Evolutionary conservation across 2,888 invertebrate genomes (phyloP).

Genomic region (Petrolisthes cinctipes): DNA sequence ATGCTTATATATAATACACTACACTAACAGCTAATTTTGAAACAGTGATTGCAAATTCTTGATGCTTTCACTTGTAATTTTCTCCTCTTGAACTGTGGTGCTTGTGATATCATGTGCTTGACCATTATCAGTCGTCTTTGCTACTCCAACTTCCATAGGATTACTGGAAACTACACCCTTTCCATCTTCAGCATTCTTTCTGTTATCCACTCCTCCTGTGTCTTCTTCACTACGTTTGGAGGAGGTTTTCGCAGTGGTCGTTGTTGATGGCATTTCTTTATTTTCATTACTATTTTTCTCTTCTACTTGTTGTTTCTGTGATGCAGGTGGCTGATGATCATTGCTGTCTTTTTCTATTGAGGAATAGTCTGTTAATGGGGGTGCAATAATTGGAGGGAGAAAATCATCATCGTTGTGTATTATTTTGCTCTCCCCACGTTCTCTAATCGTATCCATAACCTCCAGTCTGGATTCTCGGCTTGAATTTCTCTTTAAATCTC

Average conservation of each 20-base stretch:
- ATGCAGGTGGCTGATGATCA: no score
- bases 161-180: no score
- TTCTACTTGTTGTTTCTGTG: not conserved
- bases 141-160: no score
- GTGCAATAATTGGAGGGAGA: not conserved
- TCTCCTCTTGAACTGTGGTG: no score
- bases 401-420: slow-evolving; percentile 20
- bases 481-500: slow-evolving; percentile 21
- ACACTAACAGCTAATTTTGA: no score
- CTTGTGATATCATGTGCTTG: no score
- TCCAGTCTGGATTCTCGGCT: slow-evolving; percentile 29
- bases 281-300: slow-evolving; percentile 19
- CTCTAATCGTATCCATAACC: slow-evolving; percentile 52
- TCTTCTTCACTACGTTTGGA: not conserved
- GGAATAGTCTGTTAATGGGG: not conserved
- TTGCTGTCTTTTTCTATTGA: no score
- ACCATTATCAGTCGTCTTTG: no score
- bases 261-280: not conserved
- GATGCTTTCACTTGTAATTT: no score
- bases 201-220: not conserved
- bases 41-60: no score
- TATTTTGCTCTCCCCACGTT: slow-evolving; percentile 62
- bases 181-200: no score
- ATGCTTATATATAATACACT: no score
- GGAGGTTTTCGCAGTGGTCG: not conserved